Percentiles rank a stretch among this genome's conserved stretches.
Conservation (phyloP, 2,888 invertebrate species). For the Linhomoeus sp. region DNA sequence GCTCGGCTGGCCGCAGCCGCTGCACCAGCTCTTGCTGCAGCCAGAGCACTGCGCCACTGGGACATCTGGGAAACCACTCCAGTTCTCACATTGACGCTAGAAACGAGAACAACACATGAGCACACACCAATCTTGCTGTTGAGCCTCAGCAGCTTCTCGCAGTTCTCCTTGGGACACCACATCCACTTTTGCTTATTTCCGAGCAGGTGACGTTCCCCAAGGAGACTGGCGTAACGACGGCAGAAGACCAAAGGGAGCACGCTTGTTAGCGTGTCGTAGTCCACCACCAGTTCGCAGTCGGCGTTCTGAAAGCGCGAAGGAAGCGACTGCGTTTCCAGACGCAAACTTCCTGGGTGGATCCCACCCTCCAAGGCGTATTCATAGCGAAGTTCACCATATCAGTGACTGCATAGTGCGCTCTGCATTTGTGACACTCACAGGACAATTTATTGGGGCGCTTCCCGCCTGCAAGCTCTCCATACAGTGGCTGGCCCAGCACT, state of each 20-base stretch:
- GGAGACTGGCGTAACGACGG: background rate
- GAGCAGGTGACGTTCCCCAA: background rate
- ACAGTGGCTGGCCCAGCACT: background rate
- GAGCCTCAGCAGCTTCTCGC: background rate
- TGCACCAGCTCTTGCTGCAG: too few species aligned
- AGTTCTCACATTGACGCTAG: too few species aligned
- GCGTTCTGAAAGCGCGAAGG: background rate
- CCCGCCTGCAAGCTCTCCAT: background rate
- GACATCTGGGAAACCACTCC: too few species aligned
- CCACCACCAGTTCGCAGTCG: background rate
- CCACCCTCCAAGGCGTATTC: too few species aligned
- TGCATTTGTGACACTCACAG: too few species aligned
- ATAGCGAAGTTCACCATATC: too few species aligned
- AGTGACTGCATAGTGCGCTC: too few species aligned
- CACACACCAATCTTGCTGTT: too few species aligned
- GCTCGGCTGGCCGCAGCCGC: too few species aligned
- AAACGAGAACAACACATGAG: too few species aligned
- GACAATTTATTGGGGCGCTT: background rate
- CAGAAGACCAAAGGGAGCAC: background rate
- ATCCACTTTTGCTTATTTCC: background rate
- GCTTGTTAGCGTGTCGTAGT: background rate
- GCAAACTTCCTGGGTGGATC: background rate
- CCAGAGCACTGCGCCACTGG: too few species aligned
- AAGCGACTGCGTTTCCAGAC: background rate
- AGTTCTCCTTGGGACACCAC: slow-evolving; percentile 1